Evolutionary conservation across 2,797 vertebrate genomes (phyloP).

Genomic region (Tinamus major): DNA sequence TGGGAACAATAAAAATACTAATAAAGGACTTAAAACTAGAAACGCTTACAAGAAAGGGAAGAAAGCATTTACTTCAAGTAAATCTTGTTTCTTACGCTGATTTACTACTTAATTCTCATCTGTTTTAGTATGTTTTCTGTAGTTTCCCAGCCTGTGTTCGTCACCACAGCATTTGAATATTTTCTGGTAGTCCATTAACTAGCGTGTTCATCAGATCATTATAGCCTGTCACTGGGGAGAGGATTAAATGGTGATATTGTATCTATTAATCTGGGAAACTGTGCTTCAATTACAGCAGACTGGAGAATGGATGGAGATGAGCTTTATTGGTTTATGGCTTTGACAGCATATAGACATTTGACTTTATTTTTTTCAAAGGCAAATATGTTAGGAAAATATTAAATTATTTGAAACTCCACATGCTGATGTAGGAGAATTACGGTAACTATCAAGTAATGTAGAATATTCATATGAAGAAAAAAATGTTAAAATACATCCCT

Average conservation of each 20-base stretch:
- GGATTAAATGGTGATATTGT: slow-evolving; percentile 62
- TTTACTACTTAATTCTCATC: slow-evolving; percentile 5
- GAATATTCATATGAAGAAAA: not conserved
- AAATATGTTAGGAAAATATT: not conserved
- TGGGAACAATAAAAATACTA: slow-evolving; percentile 11
- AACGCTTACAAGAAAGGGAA: not conserved
- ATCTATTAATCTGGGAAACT: slow-evolving; percentile 62
- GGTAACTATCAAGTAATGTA: not conserved
- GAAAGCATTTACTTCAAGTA: not conserved
- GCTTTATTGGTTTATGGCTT: not conserved
- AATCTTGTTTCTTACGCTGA: not conserved
- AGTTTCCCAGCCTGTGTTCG: not conserved
- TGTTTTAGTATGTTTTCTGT: not conserved
- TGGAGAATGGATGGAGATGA: slow-evolving; percentile 21
- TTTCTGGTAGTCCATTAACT: slow-evolving; percentile 53
- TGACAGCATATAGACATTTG: not conserved
- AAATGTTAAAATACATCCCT: not conserved
- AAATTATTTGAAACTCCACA: not conserved
- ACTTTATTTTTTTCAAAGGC: not conserved
- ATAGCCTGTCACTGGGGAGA: slow-evolving; percentile 44
- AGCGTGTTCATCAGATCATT: slow-evolving; percentile 55
- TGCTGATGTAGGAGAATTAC: not conserved
- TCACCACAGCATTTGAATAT: not conserved
- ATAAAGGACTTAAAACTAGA: slow-evolving; percentile 10
- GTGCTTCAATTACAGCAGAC: slow-evolving; percentile 17